Conservation (phyloP, 2,797 vertebrate species). For the Tauraco hartlaubi region DNA sequence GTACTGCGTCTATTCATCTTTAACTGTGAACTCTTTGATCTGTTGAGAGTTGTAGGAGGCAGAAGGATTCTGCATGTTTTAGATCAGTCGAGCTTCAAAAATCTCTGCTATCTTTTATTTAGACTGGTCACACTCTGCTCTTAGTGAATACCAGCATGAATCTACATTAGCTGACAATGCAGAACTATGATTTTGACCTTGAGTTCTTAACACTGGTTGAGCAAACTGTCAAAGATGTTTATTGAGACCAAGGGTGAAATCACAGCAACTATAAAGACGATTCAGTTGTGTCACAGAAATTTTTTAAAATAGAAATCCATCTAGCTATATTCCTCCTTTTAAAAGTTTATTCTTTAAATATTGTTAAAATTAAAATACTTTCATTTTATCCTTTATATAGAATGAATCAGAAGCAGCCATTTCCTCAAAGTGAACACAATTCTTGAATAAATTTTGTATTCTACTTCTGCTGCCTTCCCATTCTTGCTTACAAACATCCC, state of each 20-base stretch:
- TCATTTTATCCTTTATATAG: not conserved
- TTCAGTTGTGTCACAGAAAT: not conserved
- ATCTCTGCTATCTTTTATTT: not conserved
- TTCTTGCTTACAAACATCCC: not conserved
- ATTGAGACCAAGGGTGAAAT: not conserved
- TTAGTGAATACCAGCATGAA: not conserved
- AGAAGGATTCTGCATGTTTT: not conserved
- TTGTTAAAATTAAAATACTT: not conserved
- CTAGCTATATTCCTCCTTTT: not conserved
- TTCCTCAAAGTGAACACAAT: not conserved
- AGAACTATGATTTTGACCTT: not conserved
- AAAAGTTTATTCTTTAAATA: not conserved
- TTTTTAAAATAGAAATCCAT: not conserved
- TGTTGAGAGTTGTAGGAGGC: not conserved
- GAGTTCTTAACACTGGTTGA: not conserved
- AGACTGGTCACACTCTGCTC: not conserved
- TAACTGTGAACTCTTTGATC: not conserved
- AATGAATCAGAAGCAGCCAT: not conserved
- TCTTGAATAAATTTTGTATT: not conserved
- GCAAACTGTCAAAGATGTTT: not conserved
- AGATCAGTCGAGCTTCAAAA: not conserved
- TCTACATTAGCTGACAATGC: not conserved
- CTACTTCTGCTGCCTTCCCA: not conserved
- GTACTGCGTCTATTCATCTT: not conserved
- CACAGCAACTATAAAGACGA: not conserved